A percentile compares a stretch with the other conserved stretches of the same genome.
These are phyloP conservation scores for Xenus cinereus DNA, from an alignment of 2,113 vertebrate genomes.

Conservation along the genomic window DNA sequence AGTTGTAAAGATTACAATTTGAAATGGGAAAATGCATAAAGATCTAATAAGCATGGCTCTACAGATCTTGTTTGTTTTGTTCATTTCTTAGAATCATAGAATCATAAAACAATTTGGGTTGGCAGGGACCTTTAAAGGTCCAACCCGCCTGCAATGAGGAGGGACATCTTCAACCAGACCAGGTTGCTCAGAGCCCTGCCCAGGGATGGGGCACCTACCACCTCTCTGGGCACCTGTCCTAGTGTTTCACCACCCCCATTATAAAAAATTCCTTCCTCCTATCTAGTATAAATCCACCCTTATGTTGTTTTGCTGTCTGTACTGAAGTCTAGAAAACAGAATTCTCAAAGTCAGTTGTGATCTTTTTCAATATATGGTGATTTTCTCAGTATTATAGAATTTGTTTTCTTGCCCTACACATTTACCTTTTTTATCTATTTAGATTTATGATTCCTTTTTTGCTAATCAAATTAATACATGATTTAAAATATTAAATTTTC, in stretches of 20 bases:
- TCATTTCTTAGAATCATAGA: not conserved
- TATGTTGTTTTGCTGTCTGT: not conserved
- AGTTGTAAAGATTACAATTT: not conserved
- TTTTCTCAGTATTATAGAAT: not conserved
- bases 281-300: not conserved
- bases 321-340: not conserved
- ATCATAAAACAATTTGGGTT: not conserved
- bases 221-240: not conserved
- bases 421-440: not conserved
- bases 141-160: not conserved
- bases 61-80: not conserved
- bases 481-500: not conserved
- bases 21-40: not conserved
- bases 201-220: not conserved
- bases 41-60: not conserved
- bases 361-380: not conserved
- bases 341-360: not conserved
- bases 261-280: not conserved
- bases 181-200: not conserved
- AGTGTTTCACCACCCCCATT: not conserved
- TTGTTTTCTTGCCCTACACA: not conserved
- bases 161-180: not conserved
- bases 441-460: not conserved
- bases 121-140: not conserved
- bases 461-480: not conserved